Percentiles rank a stretch among this genome's conserved stretches.
Evolutionary conservation across 2,888 invertebrate genomes (phyloP).

Genomic region (Fissipunctia ypsillon): DNA sequence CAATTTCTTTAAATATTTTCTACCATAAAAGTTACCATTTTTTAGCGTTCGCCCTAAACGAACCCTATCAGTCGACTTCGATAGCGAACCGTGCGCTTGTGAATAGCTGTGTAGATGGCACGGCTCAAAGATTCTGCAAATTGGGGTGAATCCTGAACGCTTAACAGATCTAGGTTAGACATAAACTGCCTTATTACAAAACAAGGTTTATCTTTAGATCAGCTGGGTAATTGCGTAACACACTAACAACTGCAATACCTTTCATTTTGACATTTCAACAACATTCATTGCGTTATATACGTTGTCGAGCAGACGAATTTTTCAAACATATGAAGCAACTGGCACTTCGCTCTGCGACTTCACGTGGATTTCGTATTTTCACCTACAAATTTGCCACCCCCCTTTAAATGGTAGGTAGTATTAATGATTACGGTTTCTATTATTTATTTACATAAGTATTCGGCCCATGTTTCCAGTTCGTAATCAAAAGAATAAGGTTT

Average conservation of each 20-base stretch:
- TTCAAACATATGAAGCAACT: not conserved
- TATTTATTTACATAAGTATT: no score
- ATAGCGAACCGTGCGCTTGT: not conserved
- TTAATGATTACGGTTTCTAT: no score
- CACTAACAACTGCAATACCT: not conserved
- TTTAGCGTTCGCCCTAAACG: not conserved
- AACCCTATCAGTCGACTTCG: not conserved
- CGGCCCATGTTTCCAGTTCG: no score
- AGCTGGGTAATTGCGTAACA: not conserved
- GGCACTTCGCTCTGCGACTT: no score
- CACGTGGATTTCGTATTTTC: no score
- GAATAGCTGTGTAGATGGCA: not conserved
- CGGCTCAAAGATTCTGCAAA: not conserved
- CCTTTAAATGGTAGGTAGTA: no score
- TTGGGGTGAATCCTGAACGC: not conserved
- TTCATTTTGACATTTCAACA: not conserved
- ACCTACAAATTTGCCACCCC: no score
- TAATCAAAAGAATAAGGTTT: no score
- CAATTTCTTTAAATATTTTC: not conserved
- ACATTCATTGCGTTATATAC: not conserved
- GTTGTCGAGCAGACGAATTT: not conserved
- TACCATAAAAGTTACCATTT: not conserved
- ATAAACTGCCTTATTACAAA: no score
- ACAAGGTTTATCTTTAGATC: not conserved
- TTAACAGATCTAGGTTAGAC: not conserved